Evolutionary conservation across 1,140 invertebrate genomes (phyloP).

Genomic region (Pseudomyrmex concolor): DNA sequence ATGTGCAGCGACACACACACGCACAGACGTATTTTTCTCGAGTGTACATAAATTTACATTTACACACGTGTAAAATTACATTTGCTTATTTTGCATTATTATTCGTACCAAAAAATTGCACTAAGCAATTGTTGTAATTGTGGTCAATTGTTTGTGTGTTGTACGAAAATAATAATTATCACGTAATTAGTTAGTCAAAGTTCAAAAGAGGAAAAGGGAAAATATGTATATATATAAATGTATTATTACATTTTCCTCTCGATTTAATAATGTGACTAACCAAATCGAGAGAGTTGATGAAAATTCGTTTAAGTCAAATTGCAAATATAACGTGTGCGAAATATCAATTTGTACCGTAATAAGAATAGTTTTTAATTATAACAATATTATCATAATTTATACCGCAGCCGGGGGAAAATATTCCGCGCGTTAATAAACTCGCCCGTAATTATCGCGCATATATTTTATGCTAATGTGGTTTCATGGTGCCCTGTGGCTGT

Average conservation of each 20-base stretch:
- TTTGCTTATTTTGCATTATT: neutral
- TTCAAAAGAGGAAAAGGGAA: neutral
- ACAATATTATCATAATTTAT: conserved; percentile 27
- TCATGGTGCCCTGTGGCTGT: neutral
- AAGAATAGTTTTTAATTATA: conserved; percentile 43
- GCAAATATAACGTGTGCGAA: neutral
- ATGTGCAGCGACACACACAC: neutral
- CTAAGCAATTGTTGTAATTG: neutral
- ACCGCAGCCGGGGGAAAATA: conserved; percentile 21
- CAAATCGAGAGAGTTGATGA: neutral
- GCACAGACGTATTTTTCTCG: neutral
- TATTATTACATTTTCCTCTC: neutral
- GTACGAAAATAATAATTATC: neutral
- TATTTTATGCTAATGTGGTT: conserved; percentile 18
- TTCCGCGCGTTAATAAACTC: conserved; percentile 23
- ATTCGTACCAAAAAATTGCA: neutral
- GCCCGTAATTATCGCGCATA: conserved; percentile 14
- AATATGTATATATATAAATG: neutral
- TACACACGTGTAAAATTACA: neutral
- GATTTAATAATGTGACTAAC: conserved; percentile 28
- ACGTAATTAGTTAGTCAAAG: conserved; percentile 21
- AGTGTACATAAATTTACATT: neutral
- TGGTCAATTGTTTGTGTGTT: conserved; percentile 15
- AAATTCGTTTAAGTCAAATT: conserved; percentile 24
- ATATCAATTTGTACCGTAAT: conserved; percentile 25